A percentile compares a stretch with the other conserved stretches of the same genome.
phyloP scores from a whole-genome alignment of 2,113 vertebrate species.

The Sitta europaea region DNA sequence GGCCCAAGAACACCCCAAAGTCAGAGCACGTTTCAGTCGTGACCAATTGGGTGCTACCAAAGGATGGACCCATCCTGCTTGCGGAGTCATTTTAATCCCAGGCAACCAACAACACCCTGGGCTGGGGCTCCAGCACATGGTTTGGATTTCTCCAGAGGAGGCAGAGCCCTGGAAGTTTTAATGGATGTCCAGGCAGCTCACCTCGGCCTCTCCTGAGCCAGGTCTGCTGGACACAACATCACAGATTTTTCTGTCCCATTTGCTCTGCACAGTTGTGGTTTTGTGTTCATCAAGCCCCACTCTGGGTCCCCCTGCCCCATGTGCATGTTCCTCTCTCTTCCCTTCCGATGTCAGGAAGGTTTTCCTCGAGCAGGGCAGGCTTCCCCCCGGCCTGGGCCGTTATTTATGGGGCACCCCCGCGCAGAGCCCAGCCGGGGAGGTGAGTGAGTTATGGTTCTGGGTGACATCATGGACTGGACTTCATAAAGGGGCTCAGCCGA shows the following conservation, averaged over 20 bases:
- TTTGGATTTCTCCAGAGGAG: neutral
- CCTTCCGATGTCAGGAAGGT: neutral
- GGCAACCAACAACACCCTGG: neutral
- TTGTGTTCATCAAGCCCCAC: neutral
- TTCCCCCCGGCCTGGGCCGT: neutral
- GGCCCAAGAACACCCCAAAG: neutral
- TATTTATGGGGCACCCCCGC: constrained; percentile 36
- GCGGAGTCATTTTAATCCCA: constrained; percentile 19
- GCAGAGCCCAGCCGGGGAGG: constrained; percentile 16
- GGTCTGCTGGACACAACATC: neutral
- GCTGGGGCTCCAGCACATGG: neutral
- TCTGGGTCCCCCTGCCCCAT: neutral
- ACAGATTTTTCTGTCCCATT: neutral
- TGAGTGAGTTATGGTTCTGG: constrained; percentile 57
- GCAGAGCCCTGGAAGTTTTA: neutral
- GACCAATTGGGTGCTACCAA: constrained; percentile 32
- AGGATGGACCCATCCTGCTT: neutral
- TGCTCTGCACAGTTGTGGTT: neutral
- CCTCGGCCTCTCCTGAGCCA: neutral
- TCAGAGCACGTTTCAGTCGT: neutral
- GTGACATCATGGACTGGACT: constrained; percentile 69
- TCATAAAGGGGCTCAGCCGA: constrained; percentile 47
- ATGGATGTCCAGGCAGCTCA: neutral
- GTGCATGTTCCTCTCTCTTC: neutral
- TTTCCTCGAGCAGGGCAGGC: neutral